phyloP scores from a whole-genome alignment of 35 echinoderm and acorn worm genomes.

The Apostichopus japonicus region DNA sequence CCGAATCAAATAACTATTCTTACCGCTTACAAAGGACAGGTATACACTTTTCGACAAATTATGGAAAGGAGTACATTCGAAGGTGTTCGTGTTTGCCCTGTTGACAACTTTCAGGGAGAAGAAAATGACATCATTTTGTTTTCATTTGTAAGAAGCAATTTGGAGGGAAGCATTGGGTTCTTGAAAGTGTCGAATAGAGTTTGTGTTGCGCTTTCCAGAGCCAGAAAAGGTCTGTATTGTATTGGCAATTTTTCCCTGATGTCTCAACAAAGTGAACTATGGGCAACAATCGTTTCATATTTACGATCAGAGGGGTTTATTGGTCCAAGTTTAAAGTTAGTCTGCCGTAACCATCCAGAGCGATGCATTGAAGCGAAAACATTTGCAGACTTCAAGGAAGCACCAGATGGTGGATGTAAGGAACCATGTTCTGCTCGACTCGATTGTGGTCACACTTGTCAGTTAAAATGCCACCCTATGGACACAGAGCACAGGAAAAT shows the following conservation, averaged over 20 bases:
- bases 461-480: constrained; percentile 58
- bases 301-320: constrained; percentile 6
- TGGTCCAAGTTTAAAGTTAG: constrained; percentile 53
- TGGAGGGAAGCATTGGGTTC: constrained; percentile 72
- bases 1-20: constrained; percentile 69
- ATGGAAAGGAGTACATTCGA: constrained; percentile 1
- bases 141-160: constrained; percentile 66
- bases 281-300: constrained; percentile 59
- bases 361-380: constrained; percentile 33
- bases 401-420: constrained; percentile 62
- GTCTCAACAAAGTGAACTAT: constrained; percentile 56
- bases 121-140: constrained; percentile 86
- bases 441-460: constrained; percentile 79
- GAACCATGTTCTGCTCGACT: constrained; percentile 64
- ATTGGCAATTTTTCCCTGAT: constrained; percentile 79
- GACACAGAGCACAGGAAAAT: constrained; percentile 34
- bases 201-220: constrained; percentile 63
- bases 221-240: constrained; percentile 70
- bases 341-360: constrained; percentile 64
- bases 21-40: constrained; percentile 65
- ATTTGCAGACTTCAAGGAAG: constrained; percentile 53
- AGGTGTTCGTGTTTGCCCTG: constrained; percentile 32
- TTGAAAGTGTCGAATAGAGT: constrained; percentile 67
- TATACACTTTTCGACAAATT: constrained; percentile 43
- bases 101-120: constrained; percentile 84